Percentiles rank a stretch among this genome's conserved stretches.
Conservation (phyloP, 2,797 vertebrate species). For the Notolepis coatsorum region DNA sequence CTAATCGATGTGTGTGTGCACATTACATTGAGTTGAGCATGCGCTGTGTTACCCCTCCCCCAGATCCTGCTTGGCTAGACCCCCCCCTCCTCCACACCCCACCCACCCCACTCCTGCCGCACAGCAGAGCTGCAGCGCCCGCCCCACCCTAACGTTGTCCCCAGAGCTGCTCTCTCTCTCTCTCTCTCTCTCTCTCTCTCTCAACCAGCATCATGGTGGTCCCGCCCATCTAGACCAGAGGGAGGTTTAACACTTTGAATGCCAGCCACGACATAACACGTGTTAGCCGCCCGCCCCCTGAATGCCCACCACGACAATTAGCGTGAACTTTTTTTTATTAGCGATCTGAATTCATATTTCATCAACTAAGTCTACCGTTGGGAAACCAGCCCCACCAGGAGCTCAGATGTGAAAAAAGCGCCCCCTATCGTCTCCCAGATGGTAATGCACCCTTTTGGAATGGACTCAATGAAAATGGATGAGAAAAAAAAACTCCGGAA, state of each 20-base stretch:
- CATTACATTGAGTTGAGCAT: slow-evolving; percentile 74
- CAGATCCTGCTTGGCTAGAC: slow-evolving; percentile 54
- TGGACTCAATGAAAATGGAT: no score
- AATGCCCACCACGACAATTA: no score
- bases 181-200: slow-evolving; percentile 57
- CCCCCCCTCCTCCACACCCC: slow-evolving; percentile 31
- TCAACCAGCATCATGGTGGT: slow-evolving; percentile 56
- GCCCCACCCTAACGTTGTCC: slow-evolving; percentile 51
- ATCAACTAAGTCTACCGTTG: no score
- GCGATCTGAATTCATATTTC: no score
- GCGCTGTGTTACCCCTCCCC: slow-evolving; percentile 65
- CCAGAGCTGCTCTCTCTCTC: slow-evolving; percentile 58
- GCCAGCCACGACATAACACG: slow-evolving; percentile 47
- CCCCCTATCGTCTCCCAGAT: no score
- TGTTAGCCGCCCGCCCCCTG: no score
- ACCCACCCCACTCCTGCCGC: slow-evolving; percentile 24
- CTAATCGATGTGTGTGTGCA: slow-evolving; percentile 66
- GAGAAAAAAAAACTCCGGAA: no score
- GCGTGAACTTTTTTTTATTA: no score
- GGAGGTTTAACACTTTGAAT: slow-evolving; percentile 75
- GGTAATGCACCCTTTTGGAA: no score
- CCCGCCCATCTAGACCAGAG: slow-evolving; percentile 73
- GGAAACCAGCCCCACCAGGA: no score
- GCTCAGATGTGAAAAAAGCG: no score
- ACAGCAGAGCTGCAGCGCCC: slow-evolving; percentile 42